Evolutionary conservation across 2,113 vertebrate species (phyloP).

Genomic region (Pampusana beccarii): DNA sequence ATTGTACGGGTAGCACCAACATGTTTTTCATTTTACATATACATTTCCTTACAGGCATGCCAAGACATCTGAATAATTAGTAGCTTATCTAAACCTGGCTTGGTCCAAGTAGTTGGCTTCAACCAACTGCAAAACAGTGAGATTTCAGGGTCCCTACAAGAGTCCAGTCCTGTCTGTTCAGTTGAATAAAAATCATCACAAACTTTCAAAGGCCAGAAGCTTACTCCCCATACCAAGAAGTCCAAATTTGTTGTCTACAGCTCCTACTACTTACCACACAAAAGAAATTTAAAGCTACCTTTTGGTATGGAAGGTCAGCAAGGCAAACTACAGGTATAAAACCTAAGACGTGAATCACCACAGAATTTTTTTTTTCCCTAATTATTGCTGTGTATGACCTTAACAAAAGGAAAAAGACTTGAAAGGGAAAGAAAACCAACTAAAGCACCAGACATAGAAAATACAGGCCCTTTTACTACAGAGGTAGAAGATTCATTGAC

Average conservation of each 20-base stretch:
- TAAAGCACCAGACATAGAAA: background rate
- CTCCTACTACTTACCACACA: background rate
- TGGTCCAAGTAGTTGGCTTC: background rate
- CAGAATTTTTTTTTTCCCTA: background rate
- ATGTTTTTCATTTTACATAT: fast-evolving
- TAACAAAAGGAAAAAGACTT: background rate
- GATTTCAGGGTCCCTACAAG: background rate
- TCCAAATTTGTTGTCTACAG: background rate
- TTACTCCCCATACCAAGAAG: background rate
- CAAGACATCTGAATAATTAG: background rate
- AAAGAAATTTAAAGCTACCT: background rate
- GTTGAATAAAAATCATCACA: background rate
- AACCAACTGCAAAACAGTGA: background rate
- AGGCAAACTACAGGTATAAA: background rate
- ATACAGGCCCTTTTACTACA: background rate
- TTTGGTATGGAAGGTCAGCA: background rate
- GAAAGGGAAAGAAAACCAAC: background rate
- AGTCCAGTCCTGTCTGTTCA: background rate
- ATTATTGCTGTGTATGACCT: background rate
- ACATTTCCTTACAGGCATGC: background rate
- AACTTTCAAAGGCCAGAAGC: background rate
- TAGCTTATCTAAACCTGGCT: background rate
- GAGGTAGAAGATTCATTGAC: background rate
- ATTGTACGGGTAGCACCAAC: background rate
- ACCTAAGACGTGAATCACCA: background rate